Conservation (phyloP, 2,797 vertebrate genomes). For the Thalassophryne amazonica region DNA sequence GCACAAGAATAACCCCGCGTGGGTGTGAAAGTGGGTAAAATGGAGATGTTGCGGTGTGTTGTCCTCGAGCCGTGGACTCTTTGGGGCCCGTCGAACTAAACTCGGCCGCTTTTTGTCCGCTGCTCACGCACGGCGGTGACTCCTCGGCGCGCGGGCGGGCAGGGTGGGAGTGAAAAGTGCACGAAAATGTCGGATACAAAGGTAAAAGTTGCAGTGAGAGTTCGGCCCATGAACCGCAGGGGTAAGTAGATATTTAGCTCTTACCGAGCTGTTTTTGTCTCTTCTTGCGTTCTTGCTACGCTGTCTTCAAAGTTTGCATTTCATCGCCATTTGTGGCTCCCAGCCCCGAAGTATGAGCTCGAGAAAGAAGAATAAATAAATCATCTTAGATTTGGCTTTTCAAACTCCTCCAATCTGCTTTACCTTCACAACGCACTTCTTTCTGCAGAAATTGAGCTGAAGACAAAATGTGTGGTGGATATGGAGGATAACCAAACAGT, state of each 20-base stretch:
- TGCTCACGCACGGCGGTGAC: conserved; percentile 37
- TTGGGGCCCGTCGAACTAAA: conserved; percentile 27
- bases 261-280: conserved; percentile 1
- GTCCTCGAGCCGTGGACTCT: conserved; percentile 42
- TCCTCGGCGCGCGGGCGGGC: conserved; percentile 58
- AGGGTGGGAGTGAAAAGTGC: conserved; percentile 67
- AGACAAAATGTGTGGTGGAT: conserved; percentile 97
- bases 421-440: conserved; percentile 52
- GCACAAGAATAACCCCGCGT: conserved; percentile 40
- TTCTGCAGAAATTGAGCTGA: conserved; percentile 92
- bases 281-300: conserved; percentile 17
- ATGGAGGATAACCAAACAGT: conserved; percentile 98
- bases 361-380: too few species aligned
- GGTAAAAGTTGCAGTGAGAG: conserved; percentile 97
- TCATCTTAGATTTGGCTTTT: too few species aligned
- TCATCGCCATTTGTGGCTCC: conserved; percentile 44
- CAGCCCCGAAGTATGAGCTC: conserved; percentile 19
- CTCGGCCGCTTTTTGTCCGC: conserved; percentile 32
- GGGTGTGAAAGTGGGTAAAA: conserved; percentile 46
- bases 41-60: conserved; percentile 35
- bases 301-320: conserved; percentile 45
- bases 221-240: conserved; percentile 96
- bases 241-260: conserved; percentile 76
- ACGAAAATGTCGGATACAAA: conserved; percentile 95
- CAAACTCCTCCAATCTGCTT: conserved; percentile 29